These are phyloP conservation scores for Homarus americanus DNA, from an alignment of 1,140 invertebrate species.

Conservation along the genomic window DNA sequence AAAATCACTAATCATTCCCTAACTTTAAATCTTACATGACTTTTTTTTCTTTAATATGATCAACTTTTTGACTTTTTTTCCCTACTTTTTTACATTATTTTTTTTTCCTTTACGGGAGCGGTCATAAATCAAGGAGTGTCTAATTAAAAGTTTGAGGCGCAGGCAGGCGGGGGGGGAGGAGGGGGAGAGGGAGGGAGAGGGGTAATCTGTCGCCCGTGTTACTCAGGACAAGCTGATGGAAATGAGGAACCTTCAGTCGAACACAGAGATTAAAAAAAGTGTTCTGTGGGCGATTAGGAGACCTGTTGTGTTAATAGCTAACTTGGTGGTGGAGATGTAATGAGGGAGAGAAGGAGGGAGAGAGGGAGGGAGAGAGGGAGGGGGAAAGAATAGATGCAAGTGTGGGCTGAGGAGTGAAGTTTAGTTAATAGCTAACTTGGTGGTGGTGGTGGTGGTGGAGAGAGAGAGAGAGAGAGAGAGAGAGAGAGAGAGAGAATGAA, in stretches of 20 bases:
- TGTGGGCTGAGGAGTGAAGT: too few species aligned
- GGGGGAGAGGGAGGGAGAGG: too few species aligned
- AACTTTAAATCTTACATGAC: not conserved
- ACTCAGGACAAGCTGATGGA: not conserved
- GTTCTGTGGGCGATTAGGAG: not conserved
- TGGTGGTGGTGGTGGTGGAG: not conserved
- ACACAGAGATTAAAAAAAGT: not conserved
- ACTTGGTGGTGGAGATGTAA: not conserved
- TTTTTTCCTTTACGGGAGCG: not conserved
- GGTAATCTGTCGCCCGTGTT: constrained; percentile 39
- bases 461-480: not conserved
- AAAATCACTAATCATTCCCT: too few species aligned
- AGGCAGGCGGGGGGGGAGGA: too few species aligned
- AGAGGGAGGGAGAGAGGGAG: constrained; percentile 3
- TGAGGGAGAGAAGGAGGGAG: constrained; percentile 1
- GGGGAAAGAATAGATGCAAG: not conserved
- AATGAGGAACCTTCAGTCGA: constrained; percentile 1
- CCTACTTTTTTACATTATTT: not conserved
- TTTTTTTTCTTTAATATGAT: not conserved
- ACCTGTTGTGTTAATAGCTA: not conserved
- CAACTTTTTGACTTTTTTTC: not conserved
- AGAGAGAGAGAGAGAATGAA: not conserved
- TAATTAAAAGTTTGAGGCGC: constrained; percentile 56
- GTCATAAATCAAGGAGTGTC: constrained; percentile 47
- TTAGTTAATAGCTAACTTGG: too few species aligned